These are phyloP conservation scores for Malachius bipustulatus DNA, from an alignment of 2,888 invertebrate species.

Conservation along the genomic window DNA sequence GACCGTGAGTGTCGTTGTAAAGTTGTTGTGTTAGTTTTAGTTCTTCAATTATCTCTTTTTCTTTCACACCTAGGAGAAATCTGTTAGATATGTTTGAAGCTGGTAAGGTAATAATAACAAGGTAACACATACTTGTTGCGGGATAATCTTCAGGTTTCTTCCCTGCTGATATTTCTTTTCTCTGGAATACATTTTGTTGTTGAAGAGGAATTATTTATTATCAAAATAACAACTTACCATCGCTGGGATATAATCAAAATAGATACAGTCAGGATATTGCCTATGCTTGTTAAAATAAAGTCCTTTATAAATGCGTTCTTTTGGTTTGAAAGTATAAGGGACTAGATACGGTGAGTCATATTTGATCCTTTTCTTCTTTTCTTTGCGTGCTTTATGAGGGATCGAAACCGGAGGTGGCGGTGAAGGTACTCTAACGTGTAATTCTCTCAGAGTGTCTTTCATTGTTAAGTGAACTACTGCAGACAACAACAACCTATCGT, in stretches of 20 bases:
- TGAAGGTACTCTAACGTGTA: constrained; percentile 35
- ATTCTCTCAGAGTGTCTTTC: constrained; percentile 30
- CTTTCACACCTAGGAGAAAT: too few relatives aligned
- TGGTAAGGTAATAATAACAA: too few relatives aligned
- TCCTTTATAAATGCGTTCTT: constrained; percentile 23
- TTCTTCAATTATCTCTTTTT: constrained; percentile 21
- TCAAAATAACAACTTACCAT: too few relatives aligned
- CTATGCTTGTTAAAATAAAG: constrained; percentile 26
- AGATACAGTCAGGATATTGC: constrained; percentile 29
- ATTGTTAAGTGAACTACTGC: constrained; percentile 33
- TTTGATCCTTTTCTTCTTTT: constrained; percentile 9
- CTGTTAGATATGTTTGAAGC: too few relatives aligned
- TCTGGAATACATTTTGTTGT: too few relatives aligned
- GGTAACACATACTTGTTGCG: too few relatives aligned
- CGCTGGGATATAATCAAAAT: constrained; percentile 28
- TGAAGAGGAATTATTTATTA: too few relatives aligned
- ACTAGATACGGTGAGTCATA: constrained; percentile 30
- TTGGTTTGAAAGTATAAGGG: constrained; percentile 22
- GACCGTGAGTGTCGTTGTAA: constrained; percentile 18
- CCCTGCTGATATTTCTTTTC: too few relatives aligned
- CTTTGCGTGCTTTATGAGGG: constrained; percentile 4
- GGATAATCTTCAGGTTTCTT: too few relatives aligned
- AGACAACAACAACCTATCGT: constrained; percentile 33
- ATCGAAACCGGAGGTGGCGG: constrained; percentile 24
- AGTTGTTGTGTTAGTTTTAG: constrained; percentile 20